Evolutionary conservation across 2,113 vertebrate genomes (phyloP).

Genomic region (Muntiacus reevesi): DNA sequence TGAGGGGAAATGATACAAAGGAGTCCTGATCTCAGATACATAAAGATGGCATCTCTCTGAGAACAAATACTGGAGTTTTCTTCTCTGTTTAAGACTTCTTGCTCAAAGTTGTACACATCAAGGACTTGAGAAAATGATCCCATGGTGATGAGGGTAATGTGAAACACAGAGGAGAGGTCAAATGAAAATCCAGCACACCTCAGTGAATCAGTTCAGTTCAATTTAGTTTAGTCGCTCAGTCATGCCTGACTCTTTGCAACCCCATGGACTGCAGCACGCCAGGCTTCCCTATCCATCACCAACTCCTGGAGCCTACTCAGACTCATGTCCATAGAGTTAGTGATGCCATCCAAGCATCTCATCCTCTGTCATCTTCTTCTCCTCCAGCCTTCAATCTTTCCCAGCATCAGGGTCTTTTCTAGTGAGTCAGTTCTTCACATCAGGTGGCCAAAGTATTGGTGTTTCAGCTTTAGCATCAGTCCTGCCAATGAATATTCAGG

Average conservation of each 20-base stretch:
- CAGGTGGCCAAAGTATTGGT: background rate
- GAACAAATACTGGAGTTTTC: background rate
- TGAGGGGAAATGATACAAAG: background rate
- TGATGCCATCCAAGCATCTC: background rate
- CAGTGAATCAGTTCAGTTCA: background rate
- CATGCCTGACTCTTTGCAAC: background rate
- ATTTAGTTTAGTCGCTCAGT: background rate
- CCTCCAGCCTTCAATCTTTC: background rate
- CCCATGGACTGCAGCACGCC: fast-evolving
- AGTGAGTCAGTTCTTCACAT: background rate
- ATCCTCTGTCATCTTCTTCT: background rate
- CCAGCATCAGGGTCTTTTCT: background rate
- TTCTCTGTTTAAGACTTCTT: background rate
- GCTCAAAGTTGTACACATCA: background rate
- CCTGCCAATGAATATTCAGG: background rate
- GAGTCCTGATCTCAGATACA: background rate
- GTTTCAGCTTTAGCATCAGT: background rate
- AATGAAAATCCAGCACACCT: background rate
- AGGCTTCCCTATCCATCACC: background rate
- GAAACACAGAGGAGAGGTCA: background rate
- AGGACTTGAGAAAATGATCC: background rate
- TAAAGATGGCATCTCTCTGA: background rate
- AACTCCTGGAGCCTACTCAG: background rate
- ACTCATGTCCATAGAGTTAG: background rate
- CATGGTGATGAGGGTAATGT: background rate